Evolutionary conservation across 1,140 invertebrate genomes (phyloP), one percentile per base, ranked within the genome.

Genomic region (Panagrolaimus sp.): DNA sequence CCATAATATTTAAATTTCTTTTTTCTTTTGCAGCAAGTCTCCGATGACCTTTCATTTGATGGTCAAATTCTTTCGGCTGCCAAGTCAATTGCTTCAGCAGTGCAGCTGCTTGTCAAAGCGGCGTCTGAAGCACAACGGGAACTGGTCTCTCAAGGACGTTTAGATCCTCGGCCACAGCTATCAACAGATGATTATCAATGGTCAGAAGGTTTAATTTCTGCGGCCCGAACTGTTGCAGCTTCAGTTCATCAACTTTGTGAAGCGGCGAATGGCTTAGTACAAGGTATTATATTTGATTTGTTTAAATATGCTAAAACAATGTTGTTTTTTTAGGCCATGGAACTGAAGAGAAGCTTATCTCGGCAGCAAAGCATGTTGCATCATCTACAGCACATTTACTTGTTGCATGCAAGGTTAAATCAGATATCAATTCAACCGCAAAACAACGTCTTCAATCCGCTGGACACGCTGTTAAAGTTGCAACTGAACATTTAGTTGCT

Each of bases 11-110:
- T 69, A 45, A n/a, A 11, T 65, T 11, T n/a, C n/a, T n/a, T n/a
- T n/a, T n/a, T n/a, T n/a, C n/a, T n/a, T 51, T 76, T 75, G 75
- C 66, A 76, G 74, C 72, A 78, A 43, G 72, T 92, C 3, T 92
- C 94, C 83, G 92, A 96, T 84, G 91, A 80, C 44, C 75, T 86
- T 9, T 16, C 84, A 96, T 98, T 85, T 68, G 96, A 99, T 83
- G 95, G 98, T 84, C 96, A 98, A 90, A 98, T 99, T 72, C 84
- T 99, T 72, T 92, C 96, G 83, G 94, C 95, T 2, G 94, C 94
- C 11, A 96, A 97, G 85, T 95, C 93, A 0, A 98, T 99, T 73
- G 93, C 95, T 63, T 89, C 92, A 0, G 96, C 95, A 0, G 97
- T 95, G 0, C 93, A 94, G 3, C 93, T 93, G 0, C 84, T 98